These are phyloP conservation scores for Crocallis elinguaria DNA, from an alignment of 2,888 invertebrate species.

Conservation along the genomic window DNA sequence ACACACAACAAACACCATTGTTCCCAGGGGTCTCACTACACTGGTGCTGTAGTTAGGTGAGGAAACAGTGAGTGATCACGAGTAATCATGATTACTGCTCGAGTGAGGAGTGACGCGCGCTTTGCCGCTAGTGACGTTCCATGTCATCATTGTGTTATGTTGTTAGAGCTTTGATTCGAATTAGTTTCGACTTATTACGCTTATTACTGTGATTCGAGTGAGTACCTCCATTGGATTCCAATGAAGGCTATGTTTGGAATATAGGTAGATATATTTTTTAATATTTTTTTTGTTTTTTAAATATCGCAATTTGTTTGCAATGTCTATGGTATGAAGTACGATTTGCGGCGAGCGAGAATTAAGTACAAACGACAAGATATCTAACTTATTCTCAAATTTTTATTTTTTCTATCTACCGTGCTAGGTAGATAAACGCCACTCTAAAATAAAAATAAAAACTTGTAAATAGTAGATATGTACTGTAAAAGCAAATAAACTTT, in stretches of 20 bases:
- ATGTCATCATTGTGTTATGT: slow-evolving; percentile 51
- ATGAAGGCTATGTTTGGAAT: slow-evolving; percentile 52
- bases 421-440: too few species aligned
- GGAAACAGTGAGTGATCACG: slow-evolving; percentile 62
- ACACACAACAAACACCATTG: slow-evolving; percentile 11
- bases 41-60: slow-evolving; percentile 50
- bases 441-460: too few species aligned
- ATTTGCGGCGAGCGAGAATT: too few species aligned
- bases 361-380: too few species aligned
- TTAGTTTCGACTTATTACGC: slow-evolving; percentile 49
- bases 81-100: slow-evolving; percentile 54
- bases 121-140: slow-evolving; percentile 37
- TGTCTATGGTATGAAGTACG: too few species aligned
- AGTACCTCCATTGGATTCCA: slow-evolving; percentile 41
- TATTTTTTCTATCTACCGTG: too few species aligned
- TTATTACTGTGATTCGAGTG: slow-evolving; percentile 50
- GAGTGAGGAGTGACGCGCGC: slow-evolving; percentile 38
- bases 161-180: slow-evolving; percentile 41
- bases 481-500: too few species aligned
- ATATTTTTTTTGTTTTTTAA: too few species aligned
- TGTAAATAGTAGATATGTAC: too few species aligned
- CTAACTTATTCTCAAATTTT: too few species aligned
- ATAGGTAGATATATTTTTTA: too few species aligned
- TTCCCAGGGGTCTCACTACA: slow-evolving; percentile 40
- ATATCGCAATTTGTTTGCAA: too few species aligned